Base-by-base conservation (phyloP, 2,113 vertebrate genomes). In the Shinisaurus crocodilurus region DNA sequence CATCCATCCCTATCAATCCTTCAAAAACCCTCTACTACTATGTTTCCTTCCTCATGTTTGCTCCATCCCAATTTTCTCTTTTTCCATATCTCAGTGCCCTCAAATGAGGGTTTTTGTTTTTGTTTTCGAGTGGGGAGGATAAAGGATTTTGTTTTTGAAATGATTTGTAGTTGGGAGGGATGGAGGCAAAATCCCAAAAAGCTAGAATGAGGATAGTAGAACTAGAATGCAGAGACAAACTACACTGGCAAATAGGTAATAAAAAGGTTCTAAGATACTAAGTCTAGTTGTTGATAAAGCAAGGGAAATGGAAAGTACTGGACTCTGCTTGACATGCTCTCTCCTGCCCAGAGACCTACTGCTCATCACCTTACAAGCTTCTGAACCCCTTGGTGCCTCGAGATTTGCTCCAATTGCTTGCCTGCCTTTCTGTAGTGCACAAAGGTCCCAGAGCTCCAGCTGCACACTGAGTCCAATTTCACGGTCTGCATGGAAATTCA, bases 401-500 rank as follows among this genome's bases (percentile, higher is more conserved):
- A 63, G n/a, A 76, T 76, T 43, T 76, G 57, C 29, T 88, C 34
- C 86, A 79, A n/a, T 67, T 88, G 74, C 60, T n/a, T 72, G 15
- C 1, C 15, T 89, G 27, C 48, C 37, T 63, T 72, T 60, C 67
- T 69, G 32, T 15, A 70, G 69, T 72, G 3, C 48, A 72, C n/a
- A 57, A 69, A 82, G 1, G 65, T 89, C 80, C 69, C 79, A 60
- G 48, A 74, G 48, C 67, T 89, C 67, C 67, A 89, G 80, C 48
- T 89, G 50, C 80, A 72, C 79, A 57, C 65, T 89, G 79, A 74
- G 48, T 89, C 69, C 67, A 82, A 74, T 89, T 89, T 89, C 79
- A 82, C 34, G 57, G 45, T 57, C 45, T 82, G 65, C 69, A 89
- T 89, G 16, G 79, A 89, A 60, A 87, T 87, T 87, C 72, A 87